Evolutionary conservation across 2,888 invertebrate genomes (phyloP), one percentile per base, ranked within the genome.

Genomic region (Pyrrhia umbra): DNA sequence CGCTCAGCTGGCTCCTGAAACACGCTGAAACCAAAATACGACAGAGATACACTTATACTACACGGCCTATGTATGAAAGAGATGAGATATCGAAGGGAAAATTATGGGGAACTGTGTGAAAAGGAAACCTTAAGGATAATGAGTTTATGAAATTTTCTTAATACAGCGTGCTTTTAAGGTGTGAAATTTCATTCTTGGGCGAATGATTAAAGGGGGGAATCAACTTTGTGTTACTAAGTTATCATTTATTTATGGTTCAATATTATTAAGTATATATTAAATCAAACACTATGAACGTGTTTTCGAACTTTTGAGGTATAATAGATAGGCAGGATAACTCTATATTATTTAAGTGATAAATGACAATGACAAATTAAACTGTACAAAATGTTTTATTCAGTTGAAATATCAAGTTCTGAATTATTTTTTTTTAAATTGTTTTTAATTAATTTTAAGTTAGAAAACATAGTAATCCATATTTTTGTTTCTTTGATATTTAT

Each of bases 1-100:
- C 83, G 82, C 88, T 89, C 90, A 91, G 91, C 90, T 90, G 90
- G 79, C 83, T 87, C 74, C 84, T 89, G 87, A 86, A 90, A 87
- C 72, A 77, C 68, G 80, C 88, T 87, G 90, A 88, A 88, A 90
- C 81, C 86, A 87, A 87, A 88, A 88, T 84, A 85, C 68, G 82
- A 80, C 60, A 77, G 82, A 81, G 81, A 83, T 55, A 75, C 62
- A 51, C 63, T 47, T 80, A 84, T 77, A 79, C 49, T 61, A 68
- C 51, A 64, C 51, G 15, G 47, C 37, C n/a, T 54, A 62, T 62
- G 77, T 64, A 63, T 59, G 81, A 87, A 63, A 82, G 80, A 70
- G 87, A 87, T 45, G 56, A 55, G 56, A 52, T 16, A 51, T 60
- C 64, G 34, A 58, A 49, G 73, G 66, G 56, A 67, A 80, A 68